phyloP scores from a whole-genome alignment of 1,140 invertebrate genomes.

The Drosophila takahashii region DNA sequence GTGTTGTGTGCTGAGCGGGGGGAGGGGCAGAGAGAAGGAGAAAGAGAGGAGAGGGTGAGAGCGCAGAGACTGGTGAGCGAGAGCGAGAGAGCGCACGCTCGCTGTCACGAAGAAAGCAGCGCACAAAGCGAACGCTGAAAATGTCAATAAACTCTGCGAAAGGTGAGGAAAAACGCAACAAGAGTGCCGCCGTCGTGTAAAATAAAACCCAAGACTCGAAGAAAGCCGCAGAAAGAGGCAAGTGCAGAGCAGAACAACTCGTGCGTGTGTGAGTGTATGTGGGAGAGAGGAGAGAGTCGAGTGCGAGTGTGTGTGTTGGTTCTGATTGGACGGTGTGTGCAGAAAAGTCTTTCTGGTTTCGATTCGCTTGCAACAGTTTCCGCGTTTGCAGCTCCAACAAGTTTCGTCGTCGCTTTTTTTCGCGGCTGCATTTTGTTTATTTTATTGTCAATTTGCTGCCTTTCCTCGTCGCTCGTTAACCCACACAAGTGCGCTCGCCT shows the following conservation, averaged over 20 bases:
- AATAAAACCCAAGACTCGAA: slow-evolving; percentile 68
- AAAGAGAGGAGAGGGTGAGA: slow-evolving; percentile 18
- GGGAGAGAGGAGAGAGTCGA: background rate
- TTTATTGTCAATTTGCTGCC: slow-evolving; percentile 71
- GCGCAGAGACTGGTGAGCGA: slow-evolving; percentile 21
- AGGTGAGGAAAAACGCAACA: slow-evolving; percentile 82
- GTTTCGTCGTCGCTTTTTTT: slow-evolving; percentile 55
- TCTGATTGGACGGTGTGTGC: slow-evolving; percentile 66
- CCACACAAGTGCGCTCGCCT: slow-evolving; percentile 21
- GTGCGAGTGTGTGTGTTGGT: slow-evolving; percentile 45
- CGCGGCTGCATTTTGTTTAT: slow-evolving; percentile 73
- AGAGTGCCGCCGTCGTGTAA: slow-evolving; percentile 69
- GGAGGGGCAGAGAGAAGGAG: slow-evolving; percentile 13
- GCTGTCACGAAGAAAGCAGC: slow-evolving; percentile 69
- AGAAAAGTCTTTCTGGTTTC: slow-evolving; percentile 72
- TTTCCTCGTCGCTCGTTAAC: slow-evolving; percentile 37
- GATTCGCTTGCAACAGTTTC: slow-evolving; percentile 60
- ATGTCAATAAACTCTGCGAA: slow-evolving; percentile 83
- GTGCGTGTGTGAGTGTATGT: slow-evolving; percentile 11
- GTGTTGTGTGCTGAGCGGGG: slow-evolving; percentile 42
- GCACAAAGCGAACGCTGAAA: slow-evolving; percentile 80
- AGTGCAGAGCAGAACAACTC: slow-evolving; percentile 50
- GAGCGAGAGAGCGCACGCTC: slow-evolving; percentile 59
- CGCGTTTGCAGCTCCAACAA: slow-evolving; percentile 75
- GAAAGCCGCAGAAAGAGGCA: slow-evolving; percentile 70